These are phyloP conservation scores for Scomber scombrus DNA, from an alignment of 2,113 vertebrate genomes.

Conservation along the genomic window DNA sequence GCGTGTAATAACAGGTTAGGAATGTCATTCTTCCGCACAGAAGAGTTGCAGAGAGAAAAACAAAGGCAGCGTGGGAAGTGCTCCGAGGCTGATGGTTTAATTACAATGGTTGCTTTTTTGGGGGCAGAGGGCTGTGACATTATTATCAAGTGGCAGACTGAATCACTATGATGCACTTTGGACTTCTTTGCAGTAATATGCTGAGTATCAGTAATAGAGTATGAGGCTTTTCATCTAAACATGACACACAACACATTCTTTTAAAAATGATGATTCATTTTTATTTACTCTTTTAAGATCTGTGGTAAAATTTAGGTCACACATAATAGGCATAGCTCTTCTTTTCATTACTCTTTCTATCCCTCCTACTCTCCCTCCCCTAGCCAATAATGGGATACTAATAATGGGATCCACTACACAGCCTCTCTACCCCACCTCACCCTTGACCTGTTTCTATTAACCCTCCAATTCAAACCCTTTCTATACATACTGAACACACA, in stretches of 20 bases:
- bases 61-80: slow-evolving; percentile 66
- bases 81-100: slow-evolving; percentile 66
- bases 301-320: not conserved
- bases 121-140: slow-evolving; percentile 27
- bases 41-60: slow-evolving; percentile 36
- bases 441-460: not conserved
- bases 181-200: slow-evolving; percentile 4
- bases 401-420: slow-evolving; percentile 19
- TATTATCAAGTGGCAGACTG: slow-evolving; percentile 48
- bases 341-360: not conserved
- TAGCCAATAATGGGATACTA: slow-evolving; percentile 3
- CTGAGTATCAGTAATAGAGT: not conserved
- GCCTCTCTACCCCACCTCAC: not conserved
- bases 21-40: slow-evolving; percentile 38
- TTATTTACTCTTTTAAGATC: not conserved
- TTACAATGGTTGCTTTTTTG: slow-evolving; percentile 64
- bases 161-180: slow-evolving; percentile 45
- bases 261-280: not conserved
- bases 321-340: not conserved
- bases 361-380: not conserved
- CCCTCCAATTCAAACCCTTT: slow-evolving; percentile 5
- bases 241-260: not conserved
- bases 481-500: not conserved
- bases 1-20: slow-evolving; percentile 66
- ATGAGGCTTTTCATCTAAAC: not conserved